These are phyloP conservation scores for Merluccius polli DNA, from an alignment of 2,797 vertebrate genomes.

Conservation along the genomic window DNA sequence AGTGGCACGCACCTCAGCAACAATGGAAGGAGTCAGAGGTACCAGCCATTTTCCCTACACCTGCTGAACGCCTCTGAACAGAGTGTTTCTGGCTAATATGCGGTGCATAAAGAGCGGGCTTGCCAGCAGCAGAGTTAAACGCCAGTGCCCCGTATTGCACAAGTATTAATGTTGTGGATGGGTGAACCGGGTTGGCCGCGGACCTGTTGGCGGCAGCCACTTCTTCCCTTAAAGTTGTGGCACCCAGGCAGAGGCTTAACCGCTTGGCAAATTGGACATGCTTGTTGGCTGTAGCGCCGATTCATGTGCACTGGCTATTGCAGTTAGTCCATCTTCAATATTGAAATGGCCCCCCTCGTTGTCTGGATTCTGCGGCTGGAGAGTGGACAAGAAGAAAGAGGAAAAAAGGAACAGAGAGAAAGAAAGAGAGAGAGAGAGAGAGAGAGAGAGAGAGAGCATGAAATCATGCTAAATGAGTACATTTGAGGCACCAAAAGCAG, in stretches of 20 bases:
- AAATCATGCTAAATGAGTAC: constrained; percentile 70
- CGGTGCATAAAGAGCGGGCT: constrained; percentile 62
- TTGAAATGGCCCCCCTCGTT: constrained; percentile 68
- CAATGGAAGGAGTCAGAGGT: constrained; percentile 58
- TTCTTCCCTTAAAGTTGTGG: constrained; percentile 49
- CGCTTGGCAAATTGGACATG: constrained; percentile 73
- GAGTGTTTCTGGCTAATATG: constrained; percentile 61
- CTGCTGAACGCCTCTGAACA: constrained; percentile 54
- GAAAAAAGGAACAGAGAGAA: constrained; percentile 39
- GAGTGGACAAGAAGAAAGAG: constrained; percentile 40
- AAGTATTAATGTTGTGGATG: constrained; percentile 71
- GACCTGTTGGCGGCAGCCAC: constrained; percentile 55
- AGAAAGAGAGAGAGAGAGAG: constrained; percentile 35
- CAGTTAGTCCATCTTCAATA: constrained; percentile 75
- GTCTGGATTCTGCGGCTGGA: constrained; percentile 57
- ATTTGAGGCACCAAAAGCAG: constrained; percentile 45
- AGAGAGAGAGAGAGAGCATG: constrained; percentile 5
- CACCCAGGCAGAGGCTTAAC: constrained; percentile 66
- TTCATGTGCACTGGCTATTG: constrained; percentile 70
- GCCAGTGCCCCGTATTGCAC: constrained; percentile 58
- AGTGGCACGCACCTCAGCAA: constrained; percentile 25
- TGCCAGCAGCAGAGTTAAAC: constrained; percentile 63
- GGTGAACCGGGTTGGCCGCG: constrained; percentile 57
- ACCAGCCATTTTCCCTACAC: constrained; percentile 55
- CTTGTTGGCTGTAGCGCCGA: constrained; percentile 68